phyloP scores from a whole-genome alignment of 2,797 vertebrate species.

The Hemitrygon akajei region DNA sequence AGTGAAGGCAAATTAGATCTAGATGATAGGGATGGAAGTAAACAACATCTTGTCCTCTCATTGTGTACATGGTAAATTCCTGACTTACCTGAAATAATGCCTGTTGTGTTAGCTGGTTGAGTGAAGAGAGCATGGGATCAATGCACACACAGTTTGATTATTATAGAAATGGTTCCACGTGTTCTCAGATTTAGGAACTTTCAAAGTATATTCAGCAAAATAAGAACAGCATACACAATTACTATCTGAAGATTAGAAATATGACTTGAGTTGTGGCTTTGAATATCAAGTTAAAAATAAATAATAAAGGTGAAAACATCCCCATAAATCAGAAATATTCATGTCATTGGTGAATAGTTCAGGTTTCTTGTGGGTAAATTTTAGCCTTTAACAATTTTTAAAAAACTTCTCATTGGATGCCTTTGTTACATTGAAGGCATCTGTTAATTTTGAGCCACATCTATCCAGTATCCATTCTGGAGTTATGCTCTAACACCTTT shows the following conservation, averaged over 20 bases:
- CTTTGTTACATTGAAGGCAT: background rate
- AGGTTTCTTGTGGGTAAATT: background rate
- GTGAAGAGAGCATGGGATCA: background rate
- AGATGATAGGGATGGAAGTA: background rate
- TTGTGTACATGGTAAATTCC: background rate
- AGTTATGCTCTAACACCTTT: background rate
- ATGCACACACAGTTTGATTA: background rate
- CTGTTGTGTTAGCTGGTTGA: too few species aligned
- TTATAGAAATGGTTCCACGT: background rate
- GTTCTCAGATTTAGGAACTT: background rate
- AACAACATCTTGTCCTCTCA: background rate
- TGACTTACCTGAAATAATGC: background rate
- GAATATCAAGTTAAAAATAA: background rate
- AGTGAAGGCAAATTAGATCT: too few species aligned
- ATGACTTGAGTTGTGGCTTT: background rate
- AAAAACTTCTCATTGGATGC: background rate
- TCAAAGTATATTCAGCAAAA: background rate
- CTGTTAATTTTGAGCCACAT: background rate
- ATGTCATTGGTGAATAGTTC: background rate
- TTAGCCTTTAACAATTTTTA: too few species aligned
- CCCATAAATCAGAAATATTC: background rate
- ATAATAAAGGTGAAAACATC: background rate
- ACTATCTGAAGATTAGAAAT: background rate
- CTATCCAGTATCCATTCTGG: background rate
- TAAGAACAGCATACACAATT: background rate